phyloP scores from a whole-genome alignment of 2,888 invertebrate genomes.

The Ganaspis brasiliensis region DNA sequence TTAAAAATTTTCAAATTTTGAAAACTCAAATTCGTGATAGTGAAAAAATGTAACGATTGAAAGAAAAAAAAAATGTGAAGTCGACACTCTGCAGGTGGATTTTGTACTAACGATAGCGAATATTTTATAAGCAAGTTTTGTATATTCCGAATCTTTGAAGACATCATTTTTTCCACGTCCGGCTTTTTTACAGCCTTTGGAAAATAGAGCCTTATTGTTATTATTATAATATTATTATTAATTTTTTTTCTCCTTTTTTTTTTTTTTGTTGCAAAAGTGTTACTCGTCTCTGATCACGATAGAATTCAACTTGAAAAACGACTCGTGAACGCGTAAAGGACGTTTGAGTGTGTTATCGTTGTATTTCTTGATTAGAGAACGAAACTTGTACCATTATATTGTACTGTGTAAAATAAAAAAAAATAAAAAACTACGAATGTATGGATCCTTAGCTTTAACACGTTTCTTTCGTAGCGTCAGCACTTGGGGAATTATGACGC shows the following conservation, averaged over 20 bases:
- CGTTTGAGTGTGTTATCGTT: slow-evolving; percentile 20
- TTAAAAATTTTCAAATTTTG: not conserved
- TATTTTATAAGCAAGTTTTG: slow-evolving; percentile 38
- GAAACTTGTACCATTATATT: slow-evolving; percentile 36
- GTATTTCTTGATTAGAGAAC: slow-evolving; percentile 24
- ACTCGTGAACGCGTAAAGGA: slow-evolving; percentile 1
- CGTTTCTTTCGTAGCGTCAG: slow-evolving; percentile 43
- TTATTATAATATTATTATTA: not conserved
- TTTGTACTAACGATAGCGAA: slow-evolving; percentile 31
- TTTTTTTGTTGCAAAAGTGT: slow-evolving; percentile 5
- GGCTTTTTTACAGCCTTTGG: slow-evolving; percentile 29
- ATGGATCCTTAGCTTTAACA: slow-evolving; percentile 34
- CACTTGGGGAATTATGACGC: slow-evolving; percentile 33
- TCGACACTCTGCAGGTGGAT: slow-evolving; percentile 25
- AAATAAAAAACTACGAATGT: slow-evolving; percentile 21
- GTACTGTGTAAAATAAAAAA: slow-evolving; percentile 15
- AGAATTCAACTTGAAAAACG: not conserved
- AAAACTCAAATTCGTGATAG: not conserved
- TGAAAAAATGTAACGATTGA: not conserved
- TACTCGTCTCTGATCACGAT: slow-evolving; percentile 5
- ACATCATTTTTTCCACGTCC: slow-evolving; percentile 28
- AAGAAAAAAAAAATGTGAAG: not conserved
- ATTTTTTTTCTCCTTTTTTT: not conserved
- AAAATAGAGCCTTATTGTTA: slow-evolving; percentile 38
- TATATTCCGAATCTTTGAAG: slow-evolving; percentile 38